These are phyloP conservation scores for Zhuqinia jingwanae DNA, from an alignment of 2,888 invertebrate species.

Conservation along the genomic window DNA sequence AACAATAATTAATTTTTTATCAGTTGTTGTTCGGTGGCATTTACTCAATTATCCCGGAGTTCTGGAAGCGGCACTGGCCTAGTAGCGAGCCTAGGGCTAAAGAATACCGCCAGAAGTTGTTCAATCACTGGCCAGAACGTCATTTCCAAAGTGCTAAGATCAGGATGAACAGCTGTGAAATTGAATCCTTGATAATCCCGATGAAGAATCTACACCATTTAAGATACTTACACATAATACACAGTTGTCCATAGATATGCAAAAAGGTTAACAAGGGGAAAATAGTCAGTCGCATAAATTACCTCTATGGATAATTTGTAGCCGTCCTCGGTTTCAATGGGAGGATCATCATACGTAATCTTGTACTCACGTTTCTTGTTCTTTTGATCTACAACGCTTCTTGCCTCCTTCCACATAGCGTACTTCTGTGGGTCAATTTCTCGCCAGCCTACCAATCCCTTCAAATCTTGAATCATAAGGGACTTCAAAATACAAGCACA, in stretches of 20 bases:
- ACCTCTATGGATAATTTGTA: background rate
- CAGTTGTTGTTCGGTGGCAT: no score
- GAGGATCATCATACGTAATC: background rate
- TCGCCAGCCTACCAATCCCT: background rate
- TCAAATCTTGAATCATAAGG: background rate
- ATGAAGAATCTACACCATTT: background rate
- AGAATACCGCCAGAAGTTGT: background rate
- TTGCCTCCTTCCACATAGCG: background rate
- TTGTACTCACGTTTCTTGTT: slow-evolving; percentile 2
- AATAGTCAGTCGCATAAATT: background rate
- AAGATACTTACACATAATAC: background rate
- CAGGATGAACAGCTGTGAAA: background rate
- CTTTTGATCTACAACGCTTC: background rate
- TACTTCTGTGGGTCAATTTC: background rate
- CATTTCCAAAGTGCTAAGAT: no score
- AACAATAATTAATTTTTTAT: no score
- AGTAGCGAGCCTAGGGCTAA: background rate
- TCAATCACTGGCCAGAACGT: background rate
- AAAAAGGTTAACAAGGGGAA: background rate
- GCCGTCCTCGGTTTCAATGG: background rate
- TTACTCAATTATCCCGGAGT: no score
- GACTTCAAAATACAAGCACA: no score
- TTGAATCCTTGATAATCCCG: background rate
- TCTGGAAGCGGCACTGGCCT: no score
- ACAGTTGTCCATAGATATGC: background rate